These are phyloP conservation scores for Serrognathus titanus DNA, from an alignment of 2,888 invertebrate genomes.

Conservation along the genomic window DNA sequence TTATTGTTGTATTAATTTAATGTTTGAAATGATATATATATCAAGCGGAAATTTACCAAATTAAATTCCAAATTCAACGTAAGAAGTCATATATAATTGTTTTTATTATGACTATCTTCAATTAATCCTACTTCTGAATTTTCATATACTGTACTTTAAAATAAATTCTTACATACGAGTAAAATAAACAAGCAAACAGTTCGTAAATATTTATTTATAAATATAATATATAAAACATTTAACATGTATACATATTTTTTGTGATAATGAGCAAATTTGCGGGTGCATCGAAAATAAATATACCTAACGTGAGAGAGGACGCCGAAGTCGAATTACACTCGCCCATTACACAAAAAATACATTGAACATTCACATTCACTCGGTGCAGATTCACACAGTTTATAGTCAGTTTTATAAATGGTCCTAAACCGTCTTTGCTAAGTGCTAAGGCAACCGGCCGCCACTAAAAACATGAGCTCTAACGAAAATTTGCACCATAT, in stretches of 20 bases:
- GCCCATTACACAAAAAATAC: conserved; percentile 9
- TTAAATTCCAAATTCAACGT: too few relatives aligned
- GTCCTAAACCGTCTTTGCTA: conserved; percentile 12
- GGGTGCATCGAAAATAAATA: conserved; percentile 7
- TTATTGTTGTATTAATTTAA: too few relatives aligned
- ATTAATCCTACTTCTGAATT: too few relatives aligned
- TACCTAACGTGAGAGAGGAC: conserved; percentile 1
- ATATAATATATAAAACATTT: conserved; percentile 23
- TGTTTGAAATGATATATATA: too few relatives aligned
- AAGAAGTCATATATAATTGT: too few relatives aligned
- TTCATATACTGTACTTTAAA: too few relatives aligned
- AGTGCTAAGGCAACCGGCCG: neutral
- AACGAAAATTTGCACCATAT: conserved; percentile 11
- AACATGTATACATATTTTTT: conserved; percentile 17
- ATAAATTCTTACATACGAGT: too few relatives aligned
- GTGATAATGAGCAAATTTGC: conserved; percentile 10
- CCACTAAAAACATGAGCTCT: neutral
- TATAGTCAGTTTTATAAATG: conserved; percentile 10
- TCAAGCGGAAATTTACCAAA: too few relatives aligned
- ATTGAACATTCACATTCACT: conserved; percentile 9
- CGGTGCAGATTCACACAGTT: neutral
- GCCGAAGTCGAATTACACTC: conserved; percentile 4
- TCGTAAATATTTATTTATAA: conserved; percentile 22
- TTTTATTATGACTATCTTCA: too few relatives aligned
- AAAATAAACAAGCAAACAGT: too few relatives aligned